phyloP scores from a whole-genome alignment of 2,888 invertebrate species.

The Allolobophora icterica region DNA sequence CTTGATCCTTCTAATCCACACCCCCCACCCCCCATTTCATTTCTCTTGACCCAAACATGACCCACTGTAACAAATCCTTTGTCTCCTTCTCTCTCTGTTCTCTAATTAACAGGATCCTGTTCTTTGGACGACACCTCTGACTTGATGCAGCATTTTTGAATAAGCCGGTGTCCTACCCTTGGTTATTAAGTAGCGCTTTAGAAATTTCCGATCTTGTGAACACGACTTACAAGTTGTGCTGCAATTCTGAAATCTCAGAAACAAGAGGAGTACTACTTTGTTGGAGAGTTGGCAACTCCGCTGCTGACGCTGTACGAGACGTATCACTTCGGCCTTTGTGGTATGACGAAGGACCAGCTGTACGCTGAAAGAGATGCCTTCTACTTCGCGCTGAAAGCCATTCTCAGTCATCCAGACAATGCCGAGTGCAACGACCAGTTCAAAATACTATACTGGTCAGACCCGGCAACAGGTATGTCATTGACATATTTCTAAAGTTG shows the following conservation, averaged over 20 bases:
- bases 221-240: not conserved
- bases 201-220: not conserved
- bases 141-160: not conserved
- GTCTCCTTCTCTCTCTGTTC: not conserved
- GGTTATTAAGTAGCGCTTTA: not conserved
- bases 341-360: slow-evolving; percentile 37
- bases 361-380: slow-evolving; percentile 36
- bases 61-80: too few species aligned
- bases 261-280: slow-evolving; percentile 33
- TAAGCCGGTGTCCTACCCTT: not conserved
- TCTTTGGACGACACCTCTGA: not conserved
- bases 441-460: slow-evolving; percentile 35
- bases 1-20: not conserved
- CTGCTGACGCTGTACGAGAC: slow-evolving; percentile 39
- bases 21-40: too few species aligned
- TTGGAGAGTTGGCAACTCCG: slow-evolving; percentile 39
- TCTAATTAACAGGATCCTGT: not conserved
- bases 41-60: not conserved
- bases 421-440: slow-evolving; percentile 22
- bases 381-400: slow-evolving; percentile 33
- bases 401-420: slow-evolving; percentile 34
- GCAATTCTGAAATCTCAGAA: not conserved
- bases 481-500: not conserved
- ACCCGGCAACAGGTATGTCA: not conserved
- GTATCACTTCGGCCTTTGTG: slow-evolving; percentile 21